phyloP scores from a whole-genome alignment of 2,888 invertebrate genomes.

The Pseudanteris insignis region DNA sequence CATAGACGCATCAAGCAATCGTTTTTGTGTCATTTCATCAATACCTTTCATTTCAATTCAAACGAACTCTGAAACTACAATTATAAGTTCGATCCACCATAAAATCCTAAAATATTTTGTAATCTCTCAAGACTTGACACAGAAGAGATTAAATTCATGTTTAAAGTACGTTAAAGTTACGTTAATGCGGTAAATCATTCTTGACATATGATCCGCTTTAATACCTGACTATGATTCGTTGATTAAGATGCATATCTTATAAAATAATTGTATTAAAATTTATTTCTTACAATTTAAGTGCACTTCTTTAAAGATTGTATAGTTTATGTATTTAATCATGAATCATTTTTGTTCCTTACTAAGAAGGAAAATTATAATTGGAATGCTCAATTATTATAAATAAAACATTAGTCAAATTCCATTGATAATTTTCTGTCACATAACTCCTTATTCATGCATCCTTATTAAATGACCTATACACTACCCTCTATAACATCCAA shows the following conservation, averaged over 20 bases:
- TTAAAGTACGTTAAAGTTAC: too few relatives aligned
- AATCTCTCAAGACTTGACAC: conserved; percentile 29
- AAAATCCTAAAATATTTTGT: background rate
- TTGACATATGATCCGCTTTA: conserved; percentile 27
- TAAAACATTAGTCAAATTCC: too few relatives aligned
- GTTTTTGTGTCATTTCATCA: conserved; percentile 17
- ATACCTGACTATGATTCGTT: conserved; percentile 5
- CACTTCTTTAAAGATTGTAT: too few relatives aligned
- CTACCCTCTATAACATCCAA: conserved; percentile 20
- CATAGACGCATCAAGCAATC: conserved; percentile 6
- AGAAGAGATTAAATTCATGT: conserved; percentile 14
- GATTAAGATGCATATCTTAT: too few relatives aligned
- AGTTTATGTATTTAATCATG: too few relatives aligned
- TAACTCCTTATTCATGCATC: conserved; percentile 7
- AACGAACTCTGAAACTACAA: conserved; percentile 1
- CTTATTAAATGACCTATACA: conserved; percentile 23
- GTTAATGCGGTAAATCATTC: conserved; percentile 29
- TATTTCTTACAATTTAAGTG: too few relatives aligned
- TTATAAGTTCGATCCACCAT: background rate
- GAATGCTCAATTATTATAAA: too few relatives aligned
- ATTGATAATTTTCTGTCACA: too few relatives aligned
- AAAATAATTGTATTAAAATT: too few relatives aligned
- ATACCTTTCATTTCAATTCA: conserved; percentile 3
- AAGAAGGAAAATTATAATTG: too few relatives aligned
- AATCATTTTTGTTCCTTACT: too few relatives aligned